Evolutionary conservation across 2,888 invertebrate species (phyloP), one percentile per base, ranked within the genome.

Genomic region (Phytoseiulus persimilis): DNA sequence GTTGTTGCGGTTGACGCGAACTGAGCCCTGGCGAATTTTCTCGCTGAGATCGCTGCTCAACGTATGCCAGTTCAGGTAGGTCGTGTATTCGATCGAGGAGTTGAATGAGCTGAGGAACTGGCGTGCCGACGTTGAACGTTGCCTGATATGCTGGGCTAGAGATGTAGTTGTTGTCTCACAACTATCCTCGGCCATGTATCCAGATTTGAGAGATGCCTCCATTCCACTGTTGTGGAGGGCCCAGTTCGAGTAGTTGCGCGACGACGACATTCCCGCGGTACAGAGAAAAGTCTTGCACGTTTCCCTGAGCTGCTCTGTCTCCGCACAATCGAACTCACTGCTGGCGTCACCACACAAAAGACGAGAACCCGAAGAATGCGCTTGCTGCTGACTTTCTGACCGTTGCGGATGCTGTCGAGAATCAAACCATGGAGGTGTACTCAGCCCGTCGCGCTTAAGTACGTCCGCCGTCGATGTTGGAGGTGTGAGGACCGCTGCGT

Each of bases 41-140:
- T 91, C 91, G 18, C 91, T 90, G 31, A 91, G 89, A 90, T 91
- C 91, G 89, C 91, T 91, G 14, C 91, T 91, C 31, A 91, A 89
- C 23, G 91, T 91, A 83, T 91, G 91, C 91, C 91, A 91, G 23
- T 91, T 91, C n/a, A 91, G 91, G 83, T 91, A 91, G 28, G 91
- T 91, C 11, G 91, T 91, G 31, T 91, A 91, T 83, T 91, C 91
- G 32, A 91, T 90, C 89, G 91, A 91, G 83, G 90, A 90, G 65
- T 89, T 91, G 83, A 91, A 91, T 6, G 87, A 87, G 28, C 28
- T 39, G 0, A 87, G 87, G 45, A 87, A 87, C 45, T 87, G 87
- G 32, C 87, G 87, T 23, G 87, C 87, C n/a, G 87, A 87, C 28
- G 87, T 87, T 11, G 87, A 87, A 33, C 87, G 87, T 31, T 87